phyloP scores from a whole-genome alignment of 2,888 invertebrate species.

The Conistra vaccinii region DNA sequence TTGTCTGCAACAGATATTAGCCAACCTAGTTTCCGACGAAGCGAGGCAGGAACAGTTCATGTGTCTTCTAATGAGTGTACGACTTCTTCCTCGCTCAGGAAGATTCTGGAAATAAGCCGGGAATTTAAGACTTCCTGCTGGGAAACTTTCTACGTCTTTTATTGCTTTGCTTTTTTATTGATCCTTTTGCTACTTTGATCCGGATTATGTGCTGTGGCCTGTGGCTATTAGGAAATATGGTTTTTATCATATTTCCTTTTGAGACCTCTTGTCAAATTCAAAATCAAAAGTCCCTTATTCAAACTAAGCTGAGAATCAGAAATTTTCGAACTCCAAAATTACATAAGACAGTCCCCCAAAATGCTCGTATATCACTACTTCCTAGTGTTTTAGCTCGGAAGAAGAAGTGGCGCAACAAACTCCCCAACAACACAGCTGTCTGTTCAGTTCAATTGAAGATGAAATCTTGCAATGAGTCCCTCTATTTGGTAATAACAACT shows the following conservation, averaged over 20 bases:
- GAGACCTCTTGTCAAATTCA: too few relatives aligned
- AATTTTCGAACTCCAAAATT: too few relatives aligned
- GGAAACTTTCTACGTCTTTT: constrained; percentile 27
- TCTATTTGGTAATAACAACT: neutral
- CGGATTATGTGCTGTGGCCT: fast-evolving
- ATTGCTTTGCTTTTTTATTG: neutral
- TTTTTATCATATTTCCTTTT: too few relatives aligned
- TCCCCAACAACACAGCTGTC: too few relatives aligned
- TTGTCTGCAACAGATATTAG: constrained; percentile 36
- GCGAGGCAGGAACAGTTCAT: constrained; percentile 25
- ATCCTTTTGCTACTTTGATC: neutral
- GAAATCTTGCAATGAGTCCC: neutral
- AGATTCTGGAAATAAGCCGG: constrained; percentile 9
- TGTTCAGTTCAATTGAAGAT: neutral
- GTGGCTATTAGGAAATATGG: too few relatives aligned
- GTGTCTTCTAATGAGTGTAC: constrained; percentile 36
- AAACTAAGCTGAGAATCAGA: too few relatives aligned
- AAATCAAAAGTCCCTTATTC: too few relatives aligned
- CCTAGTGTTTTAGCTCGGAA: too few relatives aligned
- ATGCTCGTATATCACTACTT: too few relatives aligned
- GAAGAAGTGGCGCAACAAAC: too few relatives aligned
- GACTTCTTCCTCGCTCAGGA: constrained; percentile 5
- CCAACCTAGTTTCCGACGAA: constrained; percentile 38
- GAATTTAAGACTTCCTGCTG: constrained; percentile 8
- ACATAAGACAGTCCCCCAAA: too few relatives aligned